phyloP scores from a whole-genome alignment of 2,113 vertebrate species.

The Macrotus californicus region DNA sequence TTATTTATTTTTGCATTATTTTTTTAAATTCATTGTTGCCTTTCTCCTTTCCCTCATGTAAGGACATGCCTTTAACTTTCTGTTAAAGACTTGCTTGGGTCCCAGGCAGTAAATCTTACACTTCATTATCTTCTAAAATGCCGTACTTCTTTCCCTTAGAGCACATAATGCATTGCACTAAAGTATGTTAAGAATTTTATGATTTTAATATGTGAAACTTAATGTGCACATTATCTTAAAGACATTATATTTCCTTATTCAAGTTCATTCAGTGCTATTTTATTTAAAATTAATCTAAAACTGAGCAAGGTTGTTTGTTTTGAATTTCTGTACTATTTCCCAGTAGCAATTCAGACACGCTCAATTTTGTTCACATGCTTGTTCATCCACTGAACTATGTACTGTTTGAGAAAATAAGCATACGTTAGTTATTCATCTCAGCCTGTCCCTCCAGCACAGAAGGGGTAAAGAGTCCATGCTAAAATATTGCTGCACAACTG shows the following conservation, averaged over 20 bases:
- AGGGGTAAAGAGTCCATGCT: not conserved
- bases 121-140: not conserved
- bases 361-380: not conserved
- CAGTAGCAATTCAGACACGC: not conserved
- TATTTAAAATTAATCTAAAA: not conserved
- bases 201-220: not conserved
- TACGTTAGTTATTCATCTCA: not conserved
- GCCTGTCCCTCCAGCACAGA: too few relatives aligned
- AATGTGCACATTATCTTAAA: not conserved
- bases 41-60: not conserved
- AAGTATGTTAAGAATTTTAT: not conserved
- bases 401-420: not conserved
- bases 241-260: not conserved
- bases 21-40: not conserved
- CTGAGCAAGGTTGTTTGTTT: not conserved
- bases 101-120: not conserved
- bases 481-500: not conserved
- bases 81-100: not conserved
- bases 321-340: not conserved
- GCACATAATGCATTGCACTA: not conserved
- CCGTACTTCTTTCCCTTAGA: not conserved
- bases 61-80: not conserved
- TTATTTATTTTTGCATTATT: not conserved
- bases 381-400: not conserved
- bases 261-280: not conserved